A percentile compares a stretch with the other conserved stretches of the same genome.
Evolutionary conservation across 2,797 vertebrate genomes (phyloP).

Genomic region (Discoglossus pictus): DNA sequence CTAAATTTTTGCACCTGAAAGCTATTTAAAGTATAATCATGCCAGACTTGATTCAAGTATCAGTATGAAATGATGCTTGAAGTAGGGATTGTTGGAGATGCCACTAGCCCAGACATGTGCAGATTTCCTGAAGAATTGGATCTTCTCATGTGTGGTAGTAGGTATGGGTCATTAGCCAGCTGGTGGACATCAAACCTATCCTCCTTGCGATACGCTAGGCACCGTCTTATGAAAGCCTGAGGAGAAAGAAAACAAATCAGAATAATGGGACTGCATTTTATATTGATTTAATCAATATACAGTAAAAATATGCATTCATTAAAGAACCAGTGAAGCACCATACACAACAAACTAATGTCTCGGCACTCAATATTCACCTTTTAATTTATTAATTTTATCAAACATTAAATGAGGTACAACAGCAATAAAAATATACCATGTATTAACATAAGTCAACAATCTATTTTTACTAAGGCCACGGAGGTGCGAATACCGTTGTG

Average conservation of each 20-base stretch:
- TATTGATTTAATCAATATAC: too few species aligned
- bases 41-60: slow-evolving; percentile 67
- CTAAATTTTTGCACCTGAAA: slow-evolving; percentile 69
- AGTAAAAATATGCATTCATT: too few species aligned
- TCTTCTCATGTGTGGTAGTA: slow-evolving; percentile 97
- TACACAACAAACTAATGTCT: too few species aligned
- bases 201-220: slow-evolving; percentile 97
- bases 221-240: slow-evolving; percentile 95
- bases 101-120: slow-evolving; percentile 83
- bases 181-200: slow-evolving; percentile 95
- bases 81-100: slow-evolving; percentile 81
- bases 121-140: slow-evolving; percentile 98
- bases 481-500: too few species aligned
- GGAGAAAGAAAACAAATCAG: slow-evolving; percentile 18
- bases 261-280: too few species aligned
- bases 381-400: too few species aligned
- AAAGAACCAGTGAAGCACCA: too few species aligned
- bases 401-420: too few species aligned
- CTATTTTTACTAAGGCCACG: too few species aligned
- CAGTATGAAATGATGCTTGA: slow-evolving; percentile 93
- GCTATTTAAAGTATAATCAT: slow-evolving; percentile 66
- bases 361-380: too few species aligned
- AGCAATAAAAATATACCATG: too few species aligned
- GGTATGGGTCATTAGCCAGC: slow-evolving; percentile 93
- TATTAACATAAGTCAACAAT: too few species aligned